These are phyloP conservation scores for Drosophila subsilvestris DNA, from an alignment of 2,888 invertebrate species.

Conservation along the genomic window DNA sequence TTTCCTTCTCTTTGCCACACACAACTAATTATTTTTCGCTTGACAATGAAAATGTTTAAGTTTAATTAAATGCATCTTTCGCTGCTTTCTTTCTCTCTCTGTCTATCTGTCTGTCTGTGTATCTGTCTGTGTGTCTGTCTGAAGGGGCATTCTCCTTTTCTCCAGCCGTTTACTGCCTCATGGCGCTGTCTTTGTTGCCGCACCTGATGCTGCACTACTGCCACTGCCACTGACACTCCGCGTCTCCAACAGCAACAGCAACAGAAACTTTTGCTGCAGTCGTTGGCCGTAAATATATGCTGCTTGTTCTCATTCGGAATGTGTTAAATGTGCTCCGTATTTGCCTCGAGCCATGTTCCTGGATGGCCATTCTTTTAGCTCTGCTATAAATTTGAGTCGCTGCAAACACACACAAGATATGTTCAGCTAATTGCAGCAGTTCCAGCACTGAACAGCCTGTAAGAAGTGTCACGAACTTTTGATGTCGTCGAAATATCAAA, in stretches of 20 bases:
- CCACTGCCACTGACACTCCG: neutral
- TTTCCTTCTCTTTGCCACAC: slow-evolving; percentile 50
- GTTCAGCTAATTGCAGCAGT: slow-evolving; percentile 67
- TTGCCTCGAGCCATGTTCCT: slow-evolving; percentile 46
- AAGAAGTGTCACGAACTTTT: neutral
- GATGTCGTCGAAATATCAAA: neutral
- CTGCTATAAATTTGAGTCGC: slow-evolving; percentile 57
- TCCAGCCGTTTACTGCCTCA: neutral
- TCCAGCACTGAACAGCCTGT: slow-evolving; percentile 33
- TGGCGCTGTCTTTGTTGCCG: slow-evolving; percentile 44
- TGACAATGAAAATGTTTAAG: slow-evolving; percentile 81
- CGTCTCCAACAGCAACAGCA: slow-evolving; percentile 26
- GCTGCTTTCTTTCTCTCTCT: slow-evolving; percentile 51
- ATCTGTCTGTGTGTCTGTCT: neutral
- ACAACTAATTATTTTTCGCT: slow-evolving; percentile 82
- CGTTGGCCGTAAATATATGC: slow-evolving; percentile 59
- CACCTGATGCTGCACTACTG: slow-evolving; percentile 62
- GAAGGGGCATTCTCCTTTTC: neutral
- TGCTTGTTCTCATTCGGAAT: slow-evolving; percentile 71
- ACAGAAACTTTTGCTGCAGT: slow-evolving; percentile 40
- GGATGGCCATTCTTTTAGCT: slow-evolving; percentile 20
- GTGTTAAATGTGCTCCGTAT: slow-evolving; percentile 74
- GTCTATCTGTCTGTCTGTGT: slow-evolving; percentile 18
- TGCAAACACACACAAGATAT: slow-evolving; percentile 37
- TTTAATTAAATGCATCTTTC: slow-evolving; percentile 81